Evolutionary conservation across 2,888 invertebrate species (phyloP).

Genomic region (Chromoteleia sp.): DNA sequence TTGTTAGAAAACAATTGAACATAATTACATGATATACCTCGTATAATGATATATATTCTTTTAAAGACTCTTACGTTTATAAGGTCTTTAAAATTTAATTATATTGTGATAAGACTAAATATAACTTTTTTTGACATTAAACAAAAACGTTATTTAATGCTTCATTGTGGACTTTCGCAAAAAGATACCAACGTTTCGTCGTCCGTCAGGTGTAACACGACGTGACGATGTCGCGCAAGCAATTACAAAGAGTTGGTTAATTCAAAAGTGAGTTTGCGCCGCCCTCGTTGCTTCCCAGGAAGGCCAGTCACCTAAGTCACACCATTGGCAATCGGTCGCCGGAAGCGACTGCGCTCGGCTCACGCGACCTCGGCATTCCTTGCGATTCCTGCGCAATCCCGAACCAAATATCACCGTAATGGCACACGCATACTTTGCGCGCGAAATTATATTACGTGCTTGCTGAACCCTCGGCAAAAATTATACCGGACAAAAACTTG

Average conservation of each 20-base stretch:
- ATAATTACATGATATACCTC: too few relatives aligned
- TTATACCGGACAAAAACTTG: conserved; percentile 12
- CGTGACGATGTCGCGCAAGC: conserved; percentile 19
- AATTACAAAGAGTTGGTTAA: conserved; percentile 67
- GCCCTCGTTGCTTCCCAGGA: conserved; percentile 52
- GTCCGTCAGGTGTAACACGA: neutral
- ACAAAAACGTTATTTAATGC: too few relatives aligned
- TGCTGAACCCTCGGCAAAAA: conserved; percentile 20
- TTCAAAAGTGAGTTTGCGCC: conserved; percentile 75
- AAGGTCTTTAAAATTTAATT: too few relatives aligned
- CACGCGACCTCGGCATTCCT: conserved; percentile 63
- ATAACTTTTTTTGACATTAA: too few relatives aligned
- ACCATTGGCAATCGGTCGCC: conserved; percentile 42
- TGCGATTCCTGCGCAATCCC: conserved; percentile 53
- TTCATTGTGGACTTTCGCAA: neutral
- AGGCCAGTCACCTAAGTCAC: conserved; percentile 49
- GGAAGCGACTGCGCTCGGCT: conserved; percentile 51
- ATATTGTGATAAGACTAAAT: too few relatives aligned
- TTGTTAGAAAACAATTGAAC: too few relatives aligned
- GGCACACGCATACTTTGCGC: conserved; percentile 30
- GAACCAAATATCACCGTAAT: conserved; percentile 61
- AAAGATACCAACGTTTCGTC: neutral
- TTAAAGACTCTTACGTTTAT: too few relatives aligned
- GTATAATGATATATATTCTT: too few relatives aligned
- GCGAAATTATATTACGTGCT: conserved; percentile 23